Evolutionary conservation across 2,888 invertebrate genomes (phyloP), one percentile per base, ranked within the genome.

Genomic region (Orthosia gracilis): DNA sequence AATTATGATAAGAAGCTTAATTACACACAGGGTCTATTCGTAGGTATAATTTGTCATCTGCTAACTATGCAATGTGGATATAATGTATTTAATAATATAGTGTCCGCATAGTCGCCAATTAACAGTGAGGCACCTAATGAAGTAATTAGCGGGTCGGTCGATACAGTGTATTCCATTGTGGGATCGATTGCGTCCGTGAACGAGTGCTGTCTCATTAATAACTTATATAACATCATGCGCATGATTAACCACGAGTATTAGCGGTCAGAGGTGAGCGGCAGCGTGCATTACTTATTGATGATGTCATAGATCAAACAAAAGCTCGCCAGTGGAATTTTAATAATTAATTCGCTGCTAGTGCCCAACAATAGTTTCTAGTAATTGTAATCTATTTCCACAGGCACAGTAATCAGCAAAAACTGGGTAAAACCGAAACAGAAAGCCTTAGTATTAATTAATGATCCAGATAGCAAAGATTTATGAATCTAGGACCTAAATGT

Each of bases 141-240:
- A 85, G 86, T 87, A 86, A 87, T 86, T 86, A 86, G 82, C 62
- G 45, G 54, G 63, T 5, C 62, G 80, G 69, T 64, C 69, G 82
- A 72, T 78, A 87, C 87, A 85, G 69, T 63, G 84, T 31, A 75
- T 59, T 52, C 40, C 77, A 76, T 85, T 87, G 84, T 86, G 50
- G 59, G 52, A 64, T 62, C 78, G 47, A 66, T 80, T 69, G 73
- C 71, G 70, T 61, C 55, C 71, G 79, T 77, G 65, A 84, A 81
- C 78, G 65, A 67, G 63, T 59, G 66, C 68, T 72, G 80, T 79
- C 74, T 85, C 82, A 86, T 80, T 81, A 84, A 67, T 59, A 74
- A 78, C 80, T 73, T 76, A 66, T 64, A 67, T 80, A 72, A 64
- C 70, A 84, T 68, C 62, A 78, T 64, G 70, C 66, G 69, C 59